Percentiles rank a stretch among this genome's conserved stretches.
Conservation (phyloP, 2,888 invertebrate genomes). For the Syritta pipiens region DNA sequence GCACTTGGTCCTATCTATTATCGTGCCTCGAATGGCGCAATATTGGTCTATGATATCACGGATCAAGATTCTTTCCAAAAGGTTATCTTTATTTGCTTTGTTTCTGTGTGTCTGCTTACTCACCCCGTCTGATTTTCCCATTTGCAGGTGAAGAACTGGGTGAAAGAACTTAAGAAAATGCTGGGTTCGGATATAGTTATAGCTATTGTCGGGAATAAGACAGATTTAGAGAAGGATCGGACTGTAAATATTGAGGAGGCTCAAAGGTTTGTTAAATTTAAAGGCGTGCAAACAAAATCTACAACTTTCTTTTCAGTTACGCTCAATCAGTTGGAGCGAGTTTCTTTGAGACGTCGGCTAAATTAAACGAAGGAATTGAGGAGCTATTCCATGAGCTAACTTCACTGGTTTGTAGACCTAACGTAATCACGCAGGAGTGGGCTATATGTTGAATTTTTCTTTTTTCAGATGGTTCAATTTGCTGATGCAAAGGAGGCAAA, state of each 20-base stretch:
- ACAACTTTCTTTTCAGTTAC: constrained; percentile 88
- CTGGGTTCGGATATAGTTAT: constrained; percentile 94
- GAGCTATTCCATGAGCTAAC: constrained; percentile 93
- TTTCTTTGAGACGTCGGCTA: constrained; percentile 96
- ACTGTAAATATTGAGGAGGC: constrained; percentile 92
- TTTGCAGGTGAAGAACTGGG: constrained; percentile 95
- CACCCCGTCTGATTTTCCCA: constrained; percentile 73
- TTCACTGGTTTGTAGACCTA: constrained; percentile 84
- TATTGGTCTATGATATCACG: constrained; percentile 98
- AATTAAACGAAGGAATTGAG: constrained; percentile 93
- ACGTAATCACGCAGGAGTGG: no score
- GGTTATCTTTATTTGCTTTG: constrained; percentile 81
- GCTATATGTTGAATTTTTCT: neutral
- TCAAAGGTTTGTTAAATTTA: constrained; percentile 85
- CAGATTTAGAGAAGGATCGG: constrained; percentile 95
- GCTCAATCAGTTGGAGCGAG: constrained; percentile 93
- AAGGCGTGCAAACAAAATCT: no score
- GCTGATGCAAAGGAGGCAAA: constrained; percentile 56
- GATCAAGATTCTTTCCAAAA: constrained; percentile 97
- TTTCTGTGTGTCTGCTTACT: no score
- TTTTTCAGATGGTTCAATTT: constrained; percentile 48
- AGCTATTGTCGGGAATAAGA: constrained; percentile 97
- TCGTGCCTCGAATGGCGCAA: constrained; percentile 97
- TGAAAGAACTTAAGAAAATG: constrained; percentile 97
- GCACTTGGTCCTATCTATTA: constrained; percentile 99